These are phyloP conservation scores for Microchrysa polita DNA, from an alignment of 2,888 invertebrate species.

Conservation along the genomic window DNA sequence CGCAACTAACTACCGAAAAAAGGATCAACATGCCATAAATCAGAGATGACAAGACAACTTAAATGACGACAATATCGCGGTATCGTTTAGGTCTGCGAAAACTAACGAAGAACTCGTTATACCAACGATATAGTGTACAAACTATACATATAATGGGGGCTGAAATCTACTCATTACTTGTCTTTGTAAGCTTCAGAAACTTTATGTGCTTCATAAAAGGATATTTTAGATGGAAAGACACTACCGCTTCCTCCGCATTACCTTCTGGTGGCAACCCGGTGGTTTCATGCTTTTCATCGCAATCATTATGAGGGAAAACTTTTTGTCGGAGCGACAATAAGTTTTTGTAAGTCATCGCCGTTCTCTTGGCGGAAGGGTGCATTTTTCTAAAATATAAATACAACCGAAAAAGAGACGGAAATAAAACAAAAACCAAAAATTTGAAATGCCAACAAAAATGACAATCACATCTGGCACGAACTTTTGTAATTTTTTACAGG, in stretches of 20 bases:
- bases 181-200: too few relatives aligned
- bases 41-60: constrained; percentile 45
- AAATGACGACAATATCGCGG: constrained; percentile 41
- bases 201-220: not conserved
- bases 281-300: not conserved
- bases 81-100: constrained; percentile 20
- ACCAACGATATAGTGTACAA: too few relatives aligned
- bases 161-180: too few relatives aligned
- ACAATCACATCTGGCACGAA: constrained; percentile 42
- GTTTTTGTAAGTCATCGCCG: not conserved
- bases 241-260: not conserved
- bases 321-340: constrained; percentile 26
- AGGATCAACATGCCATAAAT: constrained; percentile 41
- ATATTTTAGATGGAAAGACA: not conserved
- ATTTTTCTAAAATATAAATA: too few relatives aligned
- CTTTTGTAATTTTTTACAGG: constrained; percentile 40
- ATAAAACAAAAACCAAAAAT: too few relatives aligned
- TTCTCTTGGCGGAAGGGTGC: not conserved
- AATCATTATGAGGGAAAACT: not conserved
- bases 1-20: constrained; percentile 38
- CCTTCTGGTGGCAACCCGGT: not conserved
- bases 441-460: constrained; percentile 18
- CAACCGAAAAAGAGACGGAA: constrained; percentile 3
- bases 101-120: not conserved
- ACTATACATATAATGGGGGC: too few relatives aligned